These are phyloP conservation scores for Pagrus major DNA, from an alignment of 2,113 vertebrate species.

Conservation along the genomic window DNA sequence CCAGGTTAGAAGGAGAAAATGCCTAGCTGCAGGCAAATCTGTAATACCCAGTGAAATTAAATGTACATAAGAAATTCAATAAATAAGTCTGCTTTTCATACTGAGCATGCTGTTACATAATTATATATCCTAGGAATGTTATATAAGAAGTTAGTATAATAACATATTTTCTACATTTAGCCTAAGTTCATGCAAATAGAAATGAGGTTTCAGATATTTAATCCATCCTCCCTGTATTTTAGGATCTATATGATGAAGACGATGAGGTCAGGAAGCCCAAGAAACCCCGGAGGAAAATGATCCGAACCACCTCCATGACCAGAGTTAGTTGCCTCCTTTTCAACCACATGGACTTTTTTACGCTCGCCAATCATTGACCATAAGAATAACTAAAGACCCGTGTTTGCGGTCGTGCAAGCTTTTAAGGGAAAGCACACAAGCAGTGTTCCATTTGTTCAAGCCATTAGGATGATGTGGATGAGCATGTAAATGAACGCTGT, in stretches of 20 bases:
- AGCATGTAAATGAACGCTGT: slow-evolving; percentile 67
- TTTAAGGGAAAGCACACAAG: slow-evolving; percentile 62
- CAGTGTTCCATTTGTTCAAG: slow-evolving; percentile 62
- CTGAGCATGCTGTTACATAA: not conserved
- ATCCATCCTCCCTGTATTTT: slow-evolving; percentile 13
- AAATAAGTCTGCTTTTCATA: too few relatives aligned
- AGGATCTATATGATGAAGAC: slow-evolving; percentile 89
- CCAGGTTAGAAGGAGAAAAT: slow-evolving; percentile 74
- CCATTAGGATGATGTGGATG: slow-evolving; percentile 72
- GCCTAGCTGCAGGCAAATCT: not conserved
- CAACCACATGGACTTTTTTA: slow-evolving; percentile 8
- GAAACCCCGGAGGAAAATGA: slow-evolving; percentile 85
- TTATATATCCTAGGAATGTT: not conserved
- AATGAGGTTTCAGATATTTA: not conserved
- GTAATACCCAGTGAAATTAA: not conserved
- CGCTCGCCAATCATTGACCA: slow-evolving; percentile 66
- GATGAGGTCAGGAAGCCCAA: slow-evolving; percentile 87
- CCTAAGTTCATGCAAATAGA: not conserved
- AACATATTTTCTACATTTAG: not conserved
- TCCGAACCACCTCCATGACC: slow-evolving; percentile 85
- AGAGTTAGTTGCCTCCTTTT: slow-evolving; percentile 71
- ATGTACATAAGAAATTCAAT: not conserved
- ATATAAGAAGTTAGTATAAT: not conserved
- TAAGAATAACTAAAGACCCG: slow-evolving; percentile 34
- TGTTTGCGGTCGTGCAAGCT: slow-evolving; percentile 56